Evolutionary conservation across 2,797 vertebrate species (phyloP).

Genomic region (Spinus pinus): DNA sequence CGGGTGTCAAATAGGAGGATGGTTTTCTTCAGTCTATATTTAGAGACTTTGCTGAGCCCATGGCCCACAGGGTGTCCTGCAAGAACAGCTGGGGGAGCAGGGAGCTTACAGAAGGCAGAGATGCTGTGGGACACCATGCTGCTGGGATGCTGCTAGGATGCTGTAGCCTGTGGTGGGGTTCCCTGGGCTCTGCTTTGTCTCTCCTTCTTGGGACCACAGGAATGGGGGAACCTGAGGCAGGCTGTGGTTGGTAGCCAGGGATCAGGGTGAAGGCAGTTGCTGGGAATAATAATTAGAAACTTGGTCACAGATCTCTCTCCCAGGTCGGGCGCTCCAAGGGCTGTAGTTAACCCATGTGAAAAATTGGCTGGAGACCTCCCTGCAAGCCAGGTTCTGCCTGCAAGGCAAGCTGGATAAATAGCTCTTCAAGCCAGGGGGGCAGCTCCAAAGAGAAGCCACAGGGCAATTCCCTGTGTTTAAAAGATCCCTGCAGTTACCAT

Average conservation of each 20-base stretch:
- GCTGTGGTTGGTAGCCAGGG: background rate
- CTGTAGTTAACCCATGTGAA: background rate
- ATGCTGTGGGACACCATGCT: background rate
- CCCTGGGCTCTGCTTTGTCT: background rate
- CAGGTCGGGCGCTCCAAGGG: background rate
- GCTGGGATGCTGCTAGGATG: background rate
- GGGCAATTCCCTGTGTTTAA: background rate
- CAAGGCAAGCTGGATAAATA: background rate
- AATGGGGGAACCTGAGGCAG: background rate
- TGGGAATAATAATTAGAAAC: conserved; percentile 4
- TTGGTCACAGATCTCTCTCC: background rate
- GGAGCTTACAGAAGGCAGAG: background rate
- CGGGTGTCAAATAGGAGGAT: background rate
- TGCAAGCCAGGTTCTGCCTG: background rate
- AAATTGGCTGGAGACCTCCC: background rate
- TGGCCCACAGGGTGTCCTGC: background rate
- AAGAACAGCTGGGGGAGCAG: background rate
- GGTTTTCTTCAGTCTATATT: background rate
- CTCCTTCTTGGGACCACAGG: background rate
- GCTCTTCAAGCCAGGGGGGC: background rate
- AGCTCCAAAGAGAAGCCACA: background rate
- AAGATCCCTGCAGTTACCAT: background rate
- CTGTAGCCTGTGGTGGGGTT: background rate
- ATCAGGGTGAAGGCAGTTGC: background rate
- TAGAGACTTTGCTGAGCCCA: background rate